Conservation (phyloP, 2,113 vertebrate genomes). For the Paraplagusia blochii region DNA sequence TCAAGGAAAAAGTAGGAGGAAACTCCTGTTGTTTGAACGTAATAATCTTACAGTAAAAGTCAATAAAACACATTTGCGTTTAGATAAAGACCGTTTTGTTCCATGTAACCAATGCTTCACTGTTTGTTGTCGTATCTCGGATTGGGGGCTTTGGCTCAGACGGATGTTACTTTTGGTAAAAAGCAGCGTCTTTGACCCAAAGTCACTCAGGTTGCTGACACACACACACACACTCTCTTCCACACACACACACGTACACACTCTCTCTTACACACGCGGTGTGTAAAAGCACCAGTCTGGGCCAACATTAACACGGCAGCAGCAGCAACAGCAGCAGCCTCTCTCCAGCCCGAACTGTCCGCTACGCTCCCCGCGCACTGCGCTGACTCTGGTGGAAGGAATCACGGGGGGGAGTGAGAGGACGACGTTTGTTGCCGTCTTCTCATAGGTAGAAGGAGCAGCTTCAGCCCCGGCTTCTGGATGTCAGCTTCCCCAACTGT, state of each 20-base stretch:
- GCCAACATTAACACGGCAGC: constrained; percentile 50
- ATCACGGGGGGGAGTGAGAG: constrained; percentile 55
- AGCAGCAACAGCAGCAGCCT: constrained; percentile 27
- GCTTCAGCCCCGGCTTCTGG: constrained; percentile 41
- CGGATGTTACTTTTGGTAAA: constrained; percentile 29
- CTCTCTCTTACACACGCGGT: constrained; percentile 45
- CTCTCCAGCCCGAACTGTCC: constrained; percentile 56
- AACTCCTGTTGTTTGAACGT: too few species aligned
- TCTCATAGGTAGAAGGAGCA: constrained; percentile 57
- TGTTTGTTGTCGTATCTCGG: too few species aligned
- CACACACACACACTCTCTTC: constrained; percentile 30
- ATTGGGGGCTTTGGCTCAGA: too few species aligned
- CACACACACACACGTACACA: constrained; percentile 4
- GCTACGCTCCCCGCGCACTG: constrained; percentile 50
- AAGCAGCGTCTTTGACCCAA: constrained; percentile 29
- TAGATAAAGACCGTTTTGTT: too few species aligned
- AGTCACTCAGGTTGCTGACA: constrained; percentile 47
- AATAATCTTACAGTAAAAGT: too few species aligned
- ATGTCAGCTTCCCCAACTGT: constrained; percentile 39
- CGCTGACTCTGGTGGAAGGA: constrained; percentile 65
- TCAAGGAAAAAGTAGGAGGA: too few species aligned
- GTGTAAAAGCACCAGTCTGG: constrained; percentile 45
- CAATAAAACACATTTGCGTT: too few species aligned
- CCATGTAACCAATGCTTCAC: too few species aligned
- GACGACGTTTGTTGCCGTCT: constrained; percentile 48